Evolutionary conservation across 2,113 vertebrate species (phyloP).

Genomic region (Oreotrochilus melanogaster): DNA sequence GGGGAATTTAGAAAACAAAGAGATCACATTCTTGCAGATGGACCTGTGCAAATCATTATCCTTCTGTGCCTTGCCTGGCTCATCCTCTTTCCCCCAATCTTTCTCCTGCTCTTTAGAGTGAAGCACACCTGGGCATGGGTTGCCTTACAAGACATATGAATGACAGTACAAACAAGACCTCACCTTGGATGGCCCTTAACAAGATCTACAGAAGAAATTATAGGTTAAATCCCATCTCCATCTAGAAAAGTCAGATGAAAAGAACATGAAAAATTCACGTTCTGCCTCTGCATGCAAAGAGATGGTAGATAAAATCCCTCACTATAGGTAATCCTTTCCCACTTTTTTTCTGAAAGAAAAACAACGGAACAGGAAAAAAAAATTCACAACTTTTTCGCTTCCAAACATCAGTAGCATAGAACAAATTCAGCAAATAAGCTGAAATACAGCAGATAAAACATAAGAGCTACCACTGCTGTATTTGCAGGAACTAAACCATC

Average conservation of each 20-base stretch:
- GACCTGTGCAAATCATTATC: not conserved
- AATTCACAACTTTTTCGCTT: not conserved
- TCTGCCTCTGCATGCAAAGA: not conserved
- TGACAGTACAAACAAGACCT: accelerated
- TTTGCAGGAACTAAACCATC: not conserved
- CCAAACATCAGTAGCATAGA: not conserved
- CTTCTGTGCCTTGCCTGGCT: not conserved
- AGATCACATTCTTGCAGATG: not conserved
- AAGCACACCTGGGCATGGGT: not conserved
- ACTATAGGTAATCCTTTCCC: not conserved
- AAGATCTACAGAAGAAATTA: not conserved
- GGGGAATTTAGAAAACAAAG: not conserved
- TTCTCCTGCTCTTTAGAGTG: not conserved
- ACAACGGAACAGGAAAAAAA: not conserved
- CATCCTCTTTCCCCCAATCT: not conserved
- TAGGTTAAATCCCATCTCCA: not conserved
- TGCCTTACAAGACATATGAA: not conserved
- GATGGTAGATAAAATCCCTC: not conserved
- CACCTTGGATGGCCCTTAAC: not conserved
- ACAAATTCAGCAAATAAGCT: not conserved
- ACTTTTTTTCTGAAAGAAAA: not conserved
- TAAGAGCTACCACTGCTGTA: not conserved
- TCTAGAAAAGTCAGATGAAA: not conserved
- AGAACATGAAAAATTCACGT: not conserved
- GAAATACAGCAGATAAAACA: not conserved